Evolutionary conservation across 2,888 invertebrate species (phyloP).

Genomic region (Lithophane socia): DNA sequence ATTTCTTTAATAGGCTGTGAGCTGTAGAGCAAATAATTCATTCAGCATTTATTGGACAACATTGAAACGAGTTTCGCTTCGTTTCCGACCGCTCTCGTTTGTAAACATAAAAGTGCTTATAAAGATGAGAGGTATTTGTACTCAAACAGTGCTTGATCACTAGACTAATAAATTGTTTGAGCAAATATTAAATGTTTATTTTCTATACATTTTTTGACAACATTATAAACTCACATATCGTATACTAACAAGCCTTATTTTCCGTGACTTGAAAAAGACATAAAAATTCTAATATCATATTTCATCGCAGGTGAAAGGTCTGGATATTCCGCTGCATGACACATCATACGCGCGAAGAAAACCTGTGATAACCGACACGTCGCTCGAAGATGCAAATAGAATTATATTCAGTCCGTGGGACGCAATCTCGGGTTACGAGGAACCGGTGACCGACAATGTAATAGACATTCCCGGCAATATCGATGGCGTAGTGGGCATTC

Average conservation of each 20-base stretch:
- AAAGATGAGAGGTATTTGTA: conserved; percentile 11
- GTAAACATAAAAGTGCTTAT: conserved; percentile 24
- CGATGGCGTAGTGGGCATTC: conserved; percentile 74
- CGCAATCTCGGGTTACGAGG: conserved; percentile 86
- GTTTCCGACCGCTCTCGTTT: conserved; percentile 26
- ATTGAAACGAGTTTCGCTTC: conserved; percentile 23
- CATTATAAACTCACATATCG: not conserved
- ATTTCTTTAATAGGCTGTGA: conserved; percentile 21
- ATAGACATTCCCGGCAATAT: conserved; percentile 87
- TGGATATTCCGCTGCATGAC: conserved; percentile 85
- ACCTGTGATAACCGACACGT: conserved; percentile 85
- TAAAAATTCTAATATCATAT: conserved; percentile 32
- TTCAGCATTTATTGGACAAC: conserved; percentile 23
- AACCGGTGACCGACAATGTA: conserved; percentile 85
- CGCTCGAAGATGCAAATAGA: conserved; percentile 89
- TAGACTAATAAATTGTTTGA: not conserved
- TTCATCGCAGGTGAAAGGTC: conserved; percentile 83
- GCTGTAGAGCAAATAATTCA: conserved; percentile 33
- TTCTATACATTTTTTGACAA: not conserved
- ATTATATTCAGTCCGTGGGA: conserved; percentile 90
- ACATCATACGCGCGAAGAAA: conserved; percentile 78
- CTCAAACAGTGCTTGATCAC: not conserved
- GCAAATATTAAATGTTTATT: not conserved
- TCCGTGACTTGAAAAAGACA: conserved; percentile 6
- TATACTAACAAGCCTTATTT: not conserved